Evolutionary conservation across 2,888 invertebrate genomes (phyloP).

Genomic region (Agrochola macilenta): DNA sequence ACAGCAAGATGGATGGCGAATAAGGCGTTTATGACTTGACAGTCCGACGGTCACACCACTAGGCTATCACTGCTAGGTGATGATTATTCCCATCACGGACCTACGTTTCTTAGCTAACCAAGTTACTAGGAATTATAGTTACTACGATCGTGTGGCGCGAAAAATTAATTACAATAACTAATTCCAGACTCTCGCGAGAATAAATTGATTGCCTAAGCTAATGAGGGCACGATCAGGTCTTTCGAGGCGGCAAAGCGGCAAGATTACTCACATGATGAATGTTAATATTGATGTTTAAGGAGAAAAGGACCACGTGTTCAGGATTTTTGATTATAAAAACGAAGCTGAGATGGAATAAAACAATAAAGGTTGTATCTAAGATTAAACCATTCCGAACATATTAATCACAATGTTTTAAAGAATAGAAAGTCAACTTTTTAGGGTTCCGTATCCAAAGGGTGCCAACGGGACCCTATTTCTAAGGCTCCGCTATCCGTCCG

Average conservation of each 20-base stretch:
- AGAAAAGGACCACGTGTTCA: conserved; percentile 13
- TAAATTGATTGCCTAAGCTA: conserved; percentile 32
- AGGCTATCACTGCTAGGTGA: no score
- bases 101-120: conserved; percentile 6
- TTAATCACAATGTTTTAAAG: neutral
- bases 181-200: conserved; percentile 37
- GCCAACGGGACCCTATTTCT: neutral
- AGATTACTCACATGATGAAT: conserved; percentile 25
- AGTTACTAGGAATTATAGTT: conserved; percentile 18
- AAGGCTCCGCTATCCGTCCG: neutral
- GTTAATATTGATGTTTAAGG: conserved; percentile 31
- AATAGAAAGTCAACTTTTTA: no score
- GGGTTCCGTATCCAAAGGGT: no score
- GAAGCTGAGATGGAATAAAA: neutral
- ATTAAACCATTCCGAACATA: neutral
- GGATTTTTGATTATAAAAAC: neutral
- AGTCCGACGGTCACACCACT: no score
- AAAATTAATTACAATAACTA: conserved; percentile 38
- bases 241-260: conserved; percentile 26
- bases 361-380: neutral
- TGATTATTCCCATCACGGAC: conserved; percentile 19
- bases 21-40: no score
- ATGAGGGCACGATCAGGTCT: conserved; percentile 31
- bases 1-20: no score
- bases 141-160: conserved; percentile 11